phyloP scores from a whole-genome alignment of 2,888 invertebrate species.

The Pammene aurita region DNA sequence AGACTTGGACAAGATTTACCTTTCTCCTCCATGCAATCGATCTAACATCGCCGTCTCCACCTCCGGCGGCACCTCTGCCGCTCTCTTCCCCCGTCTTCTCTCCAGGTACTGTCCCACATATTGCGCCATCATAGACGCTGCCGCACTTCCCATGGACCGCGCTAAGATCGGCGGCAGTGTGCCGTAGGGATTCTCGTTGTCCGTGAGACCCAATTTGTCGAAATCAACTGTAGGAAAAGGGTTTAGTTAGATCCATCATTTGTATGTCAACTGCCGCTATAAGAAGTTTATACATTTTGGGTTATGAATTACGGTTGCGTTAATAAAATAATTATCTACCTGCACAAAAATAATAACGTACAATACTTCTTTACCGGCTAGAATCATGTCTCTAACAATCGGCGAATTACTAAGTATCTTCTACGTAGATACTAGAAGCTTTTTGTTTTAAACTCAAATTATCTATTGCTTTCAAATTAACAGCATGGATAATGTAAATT shows the following conservation, averaged over 20 bases:
- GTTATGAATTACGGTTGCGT: background rate
- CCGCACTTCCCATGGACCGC: slow-evolving; percentile 89
- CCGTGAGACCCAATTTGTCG: slow-evolving; percentile 92
- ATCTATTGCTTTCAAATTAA: too few relatives aligned
- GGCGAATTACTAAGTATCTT: too few relatives aligned
- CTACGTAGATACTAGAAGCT: too few relatives aligned
- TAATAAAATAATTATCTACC: background rate
- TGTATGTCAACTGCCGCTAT: background rate
- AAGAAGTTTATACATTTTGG: background rate
- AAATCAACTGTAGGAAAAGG: slow-evolving; percentile 86
- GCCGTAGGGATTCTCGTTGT: slow-evolving; percentile 94
- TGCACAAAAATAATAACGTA: too few relatives aligned
- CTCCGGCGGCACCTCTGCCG: slow-evolving; percentile 62
- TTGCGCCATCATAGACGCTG: slow-evolving; percentile 87
- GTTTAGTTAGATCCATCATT: background rate
- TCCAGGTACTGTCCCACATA: slow-evolving; percentile 89
- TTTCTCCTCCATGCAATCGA: slow-evolving; percentile 88
- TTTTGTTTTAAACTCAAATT: too few relatives aligned
- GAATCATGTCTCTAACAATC: too few relatives aligned
- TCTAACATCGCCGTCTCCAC: slow-evolving; percentile 66
- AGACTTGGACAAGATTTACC: background rate
- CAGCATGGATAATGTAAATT: too few relatives aligned
- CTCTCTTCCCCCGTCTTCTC: slow-evolving; percentile 81
- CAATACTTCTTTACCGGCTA: too few relatives aligned
- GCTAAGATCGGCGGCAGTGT: slow-evolving; percentile 90